Evolutionary conservation across 2,888 invertebrate genomes (phyloP).

Genomic region (Macrosoma leucophasiata): DNA sequence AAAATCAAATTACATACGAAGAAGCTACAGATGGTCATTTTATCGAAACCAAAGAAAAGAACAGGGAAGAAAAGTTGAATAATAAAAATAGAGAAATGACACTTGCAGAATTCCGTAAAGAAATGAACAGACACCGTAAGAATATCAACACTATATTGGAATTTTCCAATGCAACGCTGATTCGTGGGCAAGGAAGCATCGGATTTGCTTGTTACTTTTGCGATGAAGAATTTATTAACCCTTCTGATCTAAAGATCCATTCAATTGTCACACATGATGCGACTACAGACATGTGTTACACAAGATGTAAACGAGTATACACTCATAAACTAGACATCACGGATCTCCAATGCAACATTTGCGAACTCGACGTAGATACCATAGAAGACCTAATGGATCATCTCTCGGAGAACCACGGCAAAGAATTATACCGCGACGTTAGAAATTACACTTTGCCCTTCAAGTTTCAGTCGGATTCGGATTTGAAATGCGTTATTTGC

Average conservation of each 20-base stretch:
- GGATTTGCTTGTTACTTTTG: conserved; percentile 40
- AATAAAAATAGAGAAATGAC: too few species aligned
- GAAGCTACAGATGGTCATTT: too few species aligned
- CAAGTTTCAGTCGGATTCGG: conserved; percentile 28
- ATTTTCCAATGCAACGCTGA: conserved; percentile 39
- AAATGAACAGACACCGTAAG: conserved; percentile 30
- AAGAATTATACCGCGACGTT: conserved; percentile 25
- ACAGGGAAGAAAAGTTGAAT: too few species aligned
- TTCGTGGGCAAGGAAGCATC: conserved; percentile 31
- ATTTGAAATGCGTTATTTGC: conserved; percentile 25
- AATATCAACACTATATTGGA: conserved; percentile 32
- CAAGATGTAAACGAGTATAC: conserved; percentile 34
- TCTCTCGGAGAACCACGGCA: conserved; percentile 18
- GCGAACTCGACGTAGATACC: conserved; percentile 4
- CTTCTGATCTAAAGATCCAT: conserved; percentile 35
- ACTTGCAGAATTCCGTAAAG: too few species aligned
- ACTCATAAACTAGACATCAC: conserved; percentile 40
- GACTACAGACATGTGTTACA: conserved; percentile 27
- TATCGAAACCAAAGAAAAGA: too few species aligned
- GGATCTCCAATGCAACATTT: conserved; percentile 19
- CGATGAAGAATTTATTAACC: conserved; percentile 24
- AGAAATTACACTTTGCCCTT: conserved; percentile 37
- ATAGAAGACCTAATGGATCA: conserved; percentile 17
- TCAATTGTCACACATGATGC: conserved; percentile 28
- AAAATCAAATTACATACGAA: too few species aligned